phyloP scores from a whole-genome alignment of 2,797 vertebrate species.

The Micromesistius poutassou region DNA sequence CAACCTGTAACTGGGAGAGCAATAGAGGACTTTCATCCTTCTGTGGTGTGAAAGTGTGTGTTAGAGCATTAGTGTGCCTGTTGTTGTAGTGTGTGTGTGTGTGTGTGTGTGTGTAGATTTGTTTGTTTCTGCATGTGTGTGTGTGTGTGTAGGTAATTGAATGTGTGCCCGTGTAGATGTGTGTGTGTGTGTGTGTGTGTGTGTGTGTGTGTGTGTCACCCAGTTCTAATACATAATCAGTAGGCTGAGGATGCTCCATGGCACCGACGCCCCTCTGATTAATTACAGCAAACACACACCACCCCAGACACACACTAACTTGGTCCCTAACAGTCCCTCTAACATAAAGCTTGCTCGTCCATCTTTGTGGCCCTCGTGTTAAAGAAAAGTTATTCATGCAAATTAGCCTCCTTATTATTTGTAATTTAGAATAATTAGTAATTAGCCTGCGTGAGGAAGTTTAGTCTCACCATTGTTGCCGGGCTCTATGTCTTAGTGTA shows the following conservation, averaged over 20 bases:
- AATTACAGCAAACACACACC: conserved; percentile 60
- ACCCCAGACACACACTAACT: not conserved
- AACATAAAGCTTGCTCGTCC: conserved; percentile 26
- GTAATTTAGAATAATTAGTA: too few relatives aligned
- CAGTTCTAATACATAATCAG: conserved; percentile 55
- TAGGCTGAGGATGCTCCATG: conserved; percentile 39
- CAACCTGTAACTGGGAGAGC: too few relatives aligned
- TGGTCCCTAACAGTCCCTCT: conserved; percentile 21
- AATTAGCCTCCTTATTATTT: conserved; percentile 22
- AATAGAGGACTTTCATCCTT: too few relatives aligned
- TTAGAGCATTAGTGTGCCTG: conserved; percentile 47
- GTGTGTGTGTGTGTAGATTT: too few relatives aligned
- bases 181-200: not conserved
- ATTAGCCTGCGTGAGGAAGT: too few relatives aligned
- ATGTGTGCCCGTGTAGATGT: too few relatives aligned
- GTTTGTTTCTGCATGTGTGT: not conserved
- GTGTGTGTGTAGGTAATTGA: conserved; percentile 18
- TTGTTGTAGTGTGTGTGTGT: too few relatives aligned
- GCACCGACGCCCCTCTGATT: conserved; percentile 55
- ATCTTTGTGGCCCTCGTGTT: conserved; percentile 21
- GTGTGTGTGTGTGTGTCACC: not conserved
- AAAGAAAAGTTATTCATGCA: conserved; percentile 27
- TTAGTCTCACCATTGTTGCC: too few relatives aligned
- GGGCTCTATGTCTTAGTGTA: too few relatives aligned
- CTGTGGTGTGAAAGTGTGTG: too few relatives aligned